Conservation (phyloP, 2,888 invertebrate genomes). For the Lymantria dispar region DNA sequence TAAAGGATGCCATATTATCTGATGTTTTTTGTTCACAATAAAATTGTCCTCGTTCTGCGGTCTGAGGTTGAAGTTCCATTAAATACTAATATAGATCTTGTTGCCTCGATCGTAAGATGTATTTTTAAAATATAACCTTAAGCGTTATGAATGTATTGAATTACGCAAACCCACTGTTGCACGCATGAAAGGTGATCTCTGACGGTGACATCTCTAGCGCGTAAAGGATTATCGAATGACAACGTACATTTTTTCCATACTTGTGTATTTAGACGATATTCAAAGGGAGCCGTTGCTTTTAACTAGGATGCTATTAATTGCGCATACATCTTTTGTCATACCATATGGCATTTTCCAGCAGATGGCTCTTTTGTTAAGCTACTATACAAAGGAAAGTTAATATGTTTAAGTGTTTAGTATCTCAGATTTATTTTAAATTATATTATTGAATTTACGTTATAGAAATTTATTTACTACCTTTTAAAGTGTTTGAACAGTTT, state of each 20-base stretch:
- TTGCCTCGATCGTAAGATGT: constrained; percentile 38
- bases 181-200: constrained; percentile 78
- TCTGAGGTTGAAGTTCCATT: constrained; percentile 60
- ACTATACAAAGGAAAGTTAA: constrained; percentile 55
- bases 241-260: constrained; percentile 64
- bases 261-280: constrained; percentile 59
- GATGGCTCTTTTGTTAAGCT: constrained; percentile 68
- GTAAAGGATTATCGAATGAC: constrained; percentile 82
- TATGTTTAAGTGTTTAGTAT: constrained; percentile 41
- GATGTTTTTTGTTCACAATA: constrained; percentile 62
- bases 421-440: constrained; percentile 35
- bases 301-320: constrained; percentile 79
- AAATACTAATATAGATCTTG: constrained; percentile 48
- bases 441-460: constrained; percentile 5
- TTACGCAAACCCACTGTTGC: constrained; percentile 79
- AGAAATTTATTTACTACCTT: too few relatives aligned
- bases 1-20: constrained; percentile 80
- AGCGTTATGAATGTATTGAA: constrained; percentile 65
- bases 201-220: constrained; percentile 76
- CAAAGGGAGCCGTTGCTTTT: constrained; percentile 65
- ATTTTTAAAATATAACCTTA: constrained; percentile 20
- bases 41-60: constrained; percentile 72
- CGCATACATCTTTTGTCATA: constrained; percentile 73
- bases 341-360: constrained; percentile 78
- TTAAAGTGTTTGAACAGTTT: too few relatives aligned